Conservation (phyloP, 2,113 vertebrate genomes). For the Thamnophis sirtalis region DNA sequence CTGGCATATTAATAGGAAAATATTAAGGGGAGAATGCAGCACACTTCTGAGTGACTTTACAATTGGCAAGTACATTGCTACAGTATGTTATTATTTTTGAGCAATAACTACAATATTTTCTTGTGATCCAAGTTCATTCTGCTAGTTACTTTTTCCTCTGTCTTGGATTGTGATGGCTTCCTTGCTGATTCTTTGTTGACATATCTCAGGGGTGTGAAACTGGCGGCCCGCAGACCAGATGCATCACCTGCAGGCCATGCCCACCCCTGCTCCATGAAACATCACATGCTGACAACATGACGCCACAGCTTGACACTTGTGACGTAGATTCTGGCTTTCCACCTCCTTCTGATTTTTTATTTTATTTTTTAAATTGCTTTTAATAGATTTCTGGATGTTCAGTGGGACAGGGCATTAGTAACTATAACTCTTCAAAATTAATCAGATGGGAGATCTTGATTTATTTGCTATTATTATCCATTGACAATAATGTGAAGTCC, state of each 20-base stretch:
- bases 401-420: neutral
- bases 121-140: neutral
- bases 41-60: neutral
- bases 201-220: neutral
- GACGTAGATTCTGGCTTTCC: neutral
- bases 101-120: neutral
- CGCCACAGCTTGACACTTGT: too few relatives aligned
- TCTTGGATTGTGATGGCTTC: neutral
- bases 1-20: neutral
- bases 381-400: neutral
- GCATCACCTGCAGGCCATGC: too few relatives aligned
- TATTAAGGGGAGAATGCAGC: neutral
- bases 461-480: neutral
- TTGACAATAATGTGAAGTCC: too few relatives aligned
- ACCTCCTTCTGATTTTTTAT: neutral
- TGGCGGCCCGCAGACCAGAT: too few relatives aligned
- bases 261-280: too few relatives aligned
- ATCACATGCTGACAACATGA: too few relatives aligned
- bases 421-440: neutral
- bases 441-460: neutral
- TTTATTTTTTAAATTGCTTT: neutral
- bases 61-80: neutral
- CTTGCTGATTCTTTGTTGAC: neutral
- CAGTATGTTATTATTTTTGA: neutral
- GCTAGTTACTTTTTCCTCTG: neutral